Evolutionary conservation across 2,113 vertebrate species (phyloP).

Genomic region (Centrocercus urophasianus): DNA sequence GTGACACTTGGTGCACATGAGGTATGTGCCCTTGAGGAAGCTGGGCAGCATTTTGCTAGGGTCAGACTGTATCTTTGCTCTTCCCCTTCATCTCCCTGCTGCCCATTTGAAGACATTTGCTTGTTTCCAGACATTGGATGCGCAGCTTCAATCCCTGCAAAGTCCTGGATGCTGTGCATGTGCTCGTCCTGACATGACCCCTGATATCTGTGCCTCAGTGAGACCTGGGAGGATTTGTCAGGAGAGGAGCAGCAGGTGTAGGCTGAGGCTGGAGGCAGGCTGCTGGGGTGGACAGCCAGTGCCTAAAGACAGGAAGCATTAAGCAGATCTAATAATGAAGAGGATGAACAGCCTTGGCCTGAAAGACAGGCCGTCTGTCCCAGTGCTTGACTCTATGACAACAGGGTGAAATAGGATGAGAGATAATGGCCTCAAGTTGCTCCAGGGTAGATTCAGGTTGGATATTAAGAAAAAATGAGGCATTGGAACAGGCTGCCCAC

Average conservation of each 20-base stretch:
- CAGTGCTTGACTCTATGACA: background rate
- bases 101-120: rapidly evolving
- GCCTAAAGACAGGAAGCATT: background rate
- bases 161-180: rapidly evolving
- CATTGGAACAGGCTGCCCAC: too few species aligned
- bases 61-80: background rate
- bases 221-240: background rate
- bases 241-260: background rate
- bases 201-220: background rate
- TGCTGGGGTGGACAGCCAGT: background rate
- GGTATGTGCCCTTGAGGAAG: background rate
- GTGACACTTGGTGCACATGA: background rate
- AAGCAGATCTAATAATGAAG: background rate
- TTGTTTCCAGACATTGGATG: background rate
- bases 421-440: too few species aligned
- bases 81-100: background rate
- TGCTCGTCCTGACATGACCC: background rate
- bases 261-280: background rate
- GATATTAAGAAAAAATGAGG: too few species aligned
- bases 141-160: background rate
- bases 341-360: background rate
- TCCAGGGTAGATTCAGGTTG: too few species aligned
- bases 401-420: too few species aligned
- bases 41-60: background rate
- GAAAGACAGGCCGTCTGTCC: background rate